Base-by-base conservation (phyloP, 1,140 invertebrate species). In the Sinonovacula constricta region DNA sequence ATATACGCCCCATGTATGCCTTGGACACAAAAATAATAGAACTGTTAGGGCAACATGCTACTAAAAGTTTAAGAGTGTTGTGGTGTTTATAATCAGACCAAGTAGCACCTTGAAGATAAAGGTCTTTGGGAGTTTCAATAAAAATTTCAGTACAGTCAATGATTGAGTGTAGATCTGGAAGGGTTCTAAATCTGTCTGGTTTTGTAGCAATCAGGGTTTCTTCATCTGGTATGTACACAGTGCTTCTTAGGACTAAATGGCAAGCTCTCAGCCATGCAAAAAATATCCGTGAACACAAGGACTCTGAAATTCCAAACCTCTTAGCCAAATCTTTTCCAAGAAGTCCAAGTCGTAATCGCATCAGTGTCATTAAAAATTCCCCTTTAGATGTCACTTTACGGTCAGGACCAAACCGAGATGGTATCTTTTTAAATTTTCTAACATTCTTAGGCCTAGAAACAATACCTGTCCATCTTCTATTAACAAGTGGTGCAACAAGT, bases 51-150 rank as follows among this genome's bases (percentile, higher is more conserved):
- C 14, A 34, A 49, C 36, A 66, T 1, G n/a, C 63, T 22, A 39
- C 0, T 22, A 66, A 49, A 15, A 66, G 12, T 45, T 39, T 66
- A 24, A 36, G 5, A 45, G 33, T 66, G 31, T 66, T 66, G 39
- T 66, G 63, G 33, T 66, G 36, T 49, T 66, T 66, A 66, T 66
- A 66, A 24, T 66, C 63, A 39, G 15, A n/a, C 63, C 33, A 66
- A 24, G 36, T 66, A 24, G 36, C 63, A 66, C 63, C 1, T 30
- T 66, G 39, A 12, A 66, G 39, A 22, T 66, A 66, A 24, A 66
- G 26, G 31, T 22, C 4, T 59, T 18, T 59, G 2, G 18, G 57
- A 15, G 15, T 28, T 30, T 59, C 57, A 24, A 59, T 59, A 28
- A 59, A 59, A 1, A 28, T 4, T 4, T 59, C 12, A 0, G 57